Percentiles rank a stretch among this genome's conserved stretches.
Evolutionary conservation across 1,140 invertebrate genomes (phyloP).

Genomic region (Trachelipus rathkii): DNA sequence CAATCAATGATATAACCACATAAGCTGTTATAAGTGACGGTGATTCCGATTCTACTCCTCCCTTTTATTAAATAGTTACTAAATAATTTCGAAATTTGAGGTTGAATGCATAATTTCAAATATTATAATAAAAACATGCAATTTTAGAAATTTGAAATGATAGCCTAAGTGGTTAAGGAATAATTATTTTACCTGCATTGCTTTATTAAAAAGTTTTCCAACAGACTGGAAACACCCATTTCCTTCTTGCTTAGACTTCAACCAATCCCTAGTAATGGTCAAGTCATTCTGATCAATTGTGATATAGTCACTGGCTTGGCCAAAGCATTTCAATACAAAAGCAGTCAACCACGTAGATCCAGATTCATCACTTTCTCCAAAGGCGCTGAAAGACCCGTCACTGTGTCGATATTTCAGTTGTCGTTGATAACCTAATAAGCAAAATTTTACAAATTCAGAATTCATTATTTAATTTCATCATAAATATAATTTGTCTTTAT

Average conservation of each 20-base stretch:
- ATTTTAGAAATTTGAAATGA: too few species aligned
- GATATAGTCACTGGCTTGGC: slow-evolving; percentile 61
- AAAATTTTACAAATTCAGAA: too few species aligned
- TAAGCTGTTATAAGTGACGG: slow-evolving; percentile 63
- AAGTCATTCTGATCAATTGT: slow-evolving; percentile 60
- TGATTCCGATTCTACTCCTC: slow-evolving; percentile 52
- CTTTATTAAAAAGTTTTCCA: slow-evolving; percentile 53
- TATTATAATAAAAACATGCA: too few species aligned
- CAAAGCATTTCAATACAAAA: slow-evolving; percentile 70
- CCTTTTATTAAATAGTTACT: too few species aligned
- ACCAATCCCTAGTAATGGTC: slow-evolving; percentile 52
- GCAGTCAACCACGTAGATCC: slow-evolving; percentile 81
- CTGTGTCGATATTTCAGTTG: slow-evolving; percentile 67
- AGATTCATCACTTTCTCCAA: slow-evolving; percentile 57
- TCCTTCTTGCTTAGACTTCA: slow-evolving; percentile 49
- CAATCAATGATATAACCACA: slow-evolving; percentile 49
- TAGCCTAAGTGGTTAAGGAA: too few species aligned
- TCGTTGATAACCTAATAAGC: slow-evolving; percentile 63
- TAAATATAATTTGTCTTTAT: too few species aligned
- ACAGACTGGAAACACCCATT: slow-evolving; percentile 54
- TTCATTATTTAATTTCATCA: too few species aligned
- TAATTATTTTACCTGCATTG: slow-evolving; percentile 22
- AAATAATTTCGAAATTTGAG: too few species aligned
- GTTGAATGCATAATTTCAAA: too few species aligned
- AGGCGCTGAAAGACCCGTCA: slow-evolving; percentile 78